Conservation (phyloP, 2,113 vertebrate species). For the Pipra filicauda region DNA sequence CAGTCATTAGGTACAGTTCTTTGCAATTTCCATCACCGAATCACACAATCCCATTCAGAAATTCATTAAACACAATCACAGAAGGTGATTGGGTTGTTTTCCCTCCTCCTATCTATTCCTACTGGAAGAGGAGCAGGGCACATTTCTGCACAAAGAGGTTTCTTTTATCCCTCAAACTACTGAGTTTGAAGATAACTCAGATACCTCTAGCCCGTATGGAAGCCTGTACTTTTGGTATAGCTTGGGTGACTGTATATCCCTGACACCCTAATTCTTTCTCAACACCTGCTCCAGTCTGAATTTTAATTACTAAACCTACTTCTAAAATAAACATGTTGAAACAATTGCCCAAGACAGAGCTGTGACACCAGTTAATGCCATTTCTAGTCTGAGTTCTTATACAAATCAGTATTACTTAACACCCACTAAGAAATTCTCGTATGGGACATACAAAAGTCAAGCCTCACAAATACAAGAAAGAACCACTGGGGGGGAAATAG, state of each 20-base stretch:
- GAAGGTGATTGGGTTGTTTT: not conserved
- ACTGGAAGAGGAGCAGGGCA: not conserved
- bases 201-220: not conserved
- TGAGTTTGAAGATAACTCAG: not conserved
- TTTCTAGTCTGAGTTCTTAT: not conserved
- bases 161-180: not conserved
- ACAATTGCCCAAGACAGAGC: not conserved
- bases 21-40: not conserved
- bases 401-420: not conserved
- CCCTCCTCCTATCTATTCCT: not conserved
- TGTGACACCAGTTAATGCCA: not conserved
- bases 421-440: not conserved
- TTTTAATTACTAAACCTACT: not conserved
- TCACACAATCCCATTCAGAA: not conserved
- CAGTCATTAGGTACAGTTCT: not conserved
- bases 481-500: not conserved
- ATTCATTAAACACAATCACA: not conserved
- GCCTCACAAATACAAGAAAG: not conserved
- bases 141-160: not conserved
- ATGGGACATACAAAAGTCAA: not conserved
- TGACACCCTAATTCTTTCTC: not conserved
- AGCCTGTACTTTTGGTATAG: not conserved
- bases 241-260: not conserved
- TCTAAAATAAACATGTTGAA: not conserved
- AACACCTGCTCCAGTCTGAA: not conserved